Evolutionary conservation across 2,888 invertebrate genomes (phyloP).

Genomic region (Thyatira batis): DNA sequence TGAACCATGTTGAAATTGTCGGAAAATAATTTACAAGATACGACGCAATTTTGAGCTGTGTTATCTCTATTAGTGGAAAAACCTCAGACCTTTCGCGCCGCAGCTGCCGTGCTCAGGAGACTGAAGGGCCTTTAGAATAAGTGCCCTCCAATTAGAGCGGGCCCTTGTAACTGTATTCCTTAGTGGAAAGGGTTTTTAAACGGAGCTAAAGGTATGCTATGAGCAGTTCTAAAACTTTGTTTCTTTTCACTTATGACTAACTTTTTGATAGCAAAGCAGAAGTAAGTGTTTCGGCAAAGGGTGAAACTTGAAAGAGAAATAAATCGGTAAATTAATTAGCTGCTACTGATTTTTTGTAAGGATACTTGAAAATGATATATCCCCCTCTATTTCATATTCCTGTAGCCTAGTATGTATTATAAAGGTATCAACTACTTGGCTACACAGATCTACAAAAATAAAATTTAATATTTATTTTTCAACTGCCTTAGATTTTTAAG

Average conservation of each 20-base stretch:
- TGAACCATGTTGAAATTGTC: no score
- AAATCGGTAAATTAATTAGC: not conserved
- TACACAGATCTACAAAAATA: no score
- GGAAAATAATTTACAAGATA: not conserved
- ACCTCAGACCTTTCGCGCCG: conserved; percentile 24
- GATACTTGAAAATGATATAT: not conserved
- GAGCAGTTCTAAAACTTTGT: conserved; percentile 9
- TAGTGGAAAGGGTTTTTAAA: conserved; percentile 45
- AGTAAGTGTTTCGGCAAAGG: not conserved
- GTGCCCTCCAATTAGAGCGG: conserved; percentile 72
- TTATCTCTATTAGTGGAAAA: conserved; percentile 12
- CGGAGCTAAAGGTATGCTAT: conserved; percentile 11
- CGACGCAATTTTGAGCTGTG: not conserved
- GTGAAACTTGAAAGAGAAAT: not conserved
- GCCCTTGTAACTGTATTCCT: conserved; percentile 34
- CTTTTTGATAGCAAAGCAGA: not conserved
- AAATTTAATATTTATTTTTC: no score
- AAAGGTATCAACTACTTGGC: no score
- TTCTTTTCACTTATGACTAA: not conserved
- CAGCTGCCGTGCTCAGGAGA: conserved; percentile 40
- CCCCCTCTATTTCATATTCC: not conserved
- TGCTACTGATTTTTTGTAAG: not conserved
- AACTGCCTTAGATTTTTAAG: no score
- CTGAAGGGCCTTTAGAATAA: conserved; percentile 55
- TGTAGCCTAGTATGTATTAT: no score